Evolutionary conservation across 30 jellyfish, hydroid and myxozoan species (phyloP).

Genomic region (Morbakka virulenta): DNA sequence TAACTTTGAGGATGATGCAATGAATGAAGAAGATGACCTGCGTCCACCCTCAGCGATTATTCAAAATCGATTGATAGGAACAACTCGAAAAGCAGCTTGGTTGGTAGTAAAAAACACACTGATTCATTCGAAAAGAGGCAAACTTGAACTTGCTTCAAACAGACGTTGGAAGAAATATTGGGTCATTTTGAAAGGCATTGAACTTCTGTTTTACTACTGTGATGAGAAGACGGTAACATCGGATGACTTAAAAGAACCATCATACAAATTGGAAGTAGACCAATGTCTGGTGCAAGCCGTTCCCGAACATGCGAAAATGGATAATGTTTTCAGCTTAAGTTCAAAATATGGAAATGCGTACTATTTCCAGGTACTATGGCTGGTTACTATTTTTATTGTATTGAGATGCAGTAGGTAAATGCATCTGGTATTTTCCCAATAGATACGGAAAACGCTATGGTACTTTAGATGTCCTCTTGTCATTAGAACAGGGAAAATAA

Average conservation of each 20-base stretch:
- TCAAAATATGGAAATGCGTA: slow-evolving; percentile 85
- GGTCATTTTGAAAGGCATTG: slow-evolving; percentile 94
- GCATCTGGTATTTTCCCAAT: too few relatives aligned
- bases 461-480: too few relatives aligned
- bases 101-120: slow-evolving; percentile 71
- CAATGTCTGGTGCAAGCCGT: slow-evolving; percentile 87
- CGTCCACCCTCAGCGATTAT: slow-evolving; percentile 93
- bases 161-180: slow-evolving; percentile 93
- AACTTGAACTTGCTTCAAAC: slow-evolving; percentile 76
- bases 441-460: too few relatives aligned
- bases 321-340: slow-evolving; percentile 88
- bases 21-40: slow-evolving; percentile 75
- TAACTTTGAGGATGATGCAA: slow-evolving; percentile 64
- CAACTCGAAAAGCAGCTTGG: slow-evolving; percentile 97
- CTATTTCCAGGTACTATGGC: slow-evolving; percentile 69
- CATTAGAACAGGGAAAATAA: too few relatives aligned
- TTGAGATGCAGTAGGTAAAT: too few relatives aligned
- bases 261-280: slow-evolving; percentile 76
- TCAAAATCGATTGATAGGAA: slow-evolving; percentile 76
- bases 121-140: slow-evolving; percentile 86
- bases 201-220: slow-evolving; percentile 70
- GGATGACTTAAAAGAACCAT: slow-evolving; percentile 87
- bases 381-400: too few relatives aligned
- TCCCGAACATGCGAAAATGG: slow-evolving; percentile 87
- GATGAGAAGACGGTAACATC: slow-evolving; percentile 89